A percentile compares a stretch with the other conserved stretches of the same genome.
phyloP scores from a whole-genome alignment of 2,113 vertebrate genomes.

The Pogonocichla stellata region DNA sequence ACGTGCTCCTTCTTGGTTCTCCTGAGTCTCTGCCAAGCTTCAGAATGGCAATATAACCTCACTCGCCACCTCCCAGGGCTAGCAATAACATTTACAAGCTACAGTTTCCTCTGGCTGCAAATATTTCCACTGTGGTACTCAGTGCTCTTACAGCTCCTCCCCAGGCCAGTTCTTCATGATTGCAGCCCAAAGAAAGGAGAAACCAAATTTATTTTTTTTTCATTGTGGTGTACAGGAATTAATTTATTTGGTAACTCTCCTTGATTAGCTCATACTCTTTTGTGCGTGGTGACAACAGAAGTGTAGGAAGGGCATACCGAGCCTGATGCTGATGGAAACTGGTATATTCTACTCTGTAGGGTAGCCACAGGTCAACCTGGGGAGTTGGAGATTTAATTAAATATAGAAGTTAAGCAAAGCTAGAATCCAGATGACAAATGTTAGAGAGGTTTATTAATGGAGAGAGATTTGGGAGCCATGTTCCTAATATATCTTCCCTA shows the following conservation, averaged over 20 bases:
- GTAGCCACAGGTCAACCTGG: neutral
- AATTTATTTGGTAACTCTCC: neutral
- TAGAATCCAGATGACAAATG: neutral
- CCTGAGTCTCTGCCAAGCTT: slow-evolving; percentile 26
- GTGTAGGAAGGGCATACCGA: neutral
- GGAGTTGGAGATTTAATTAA: neutral
- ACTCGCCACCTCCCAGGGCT: slow-evolving; percentile 49
- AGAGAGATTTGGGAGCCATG: neutral
- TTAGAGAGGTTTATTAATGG: neutral
- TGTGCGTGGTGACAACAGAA: neutral
- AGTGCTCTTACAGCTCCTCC: neutral
- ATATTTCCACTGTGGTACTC: slow-evolving; percentile 57
- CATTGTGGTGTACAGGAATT: neutral
- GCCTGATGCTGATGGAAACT: neutral
- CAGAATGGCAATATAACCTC: neutral
- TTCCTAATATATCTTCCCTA: neutral
- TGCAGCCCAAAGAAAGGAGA: neutral
- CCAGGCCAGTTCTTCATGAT: neutral
- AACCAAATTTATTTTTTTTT: slow-evolving; percentile 45
- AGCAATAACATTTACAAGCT: slow-evolving; percentile 77
- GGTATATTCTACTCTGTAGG: neutral
- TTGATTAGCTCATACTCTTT: neutral
- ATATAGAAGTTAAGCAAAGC: neutral
- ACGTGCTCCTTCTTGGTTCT: neutral
- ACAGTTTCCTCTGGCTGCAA: slow-evolving; percentile 73